A percentile compares a stretch with the other conserved stretches of the same genome.
phyloP scores from a whole-genome alignment of 2,797 vertebrate species.

The Amphiprion clarkii region DNA sequence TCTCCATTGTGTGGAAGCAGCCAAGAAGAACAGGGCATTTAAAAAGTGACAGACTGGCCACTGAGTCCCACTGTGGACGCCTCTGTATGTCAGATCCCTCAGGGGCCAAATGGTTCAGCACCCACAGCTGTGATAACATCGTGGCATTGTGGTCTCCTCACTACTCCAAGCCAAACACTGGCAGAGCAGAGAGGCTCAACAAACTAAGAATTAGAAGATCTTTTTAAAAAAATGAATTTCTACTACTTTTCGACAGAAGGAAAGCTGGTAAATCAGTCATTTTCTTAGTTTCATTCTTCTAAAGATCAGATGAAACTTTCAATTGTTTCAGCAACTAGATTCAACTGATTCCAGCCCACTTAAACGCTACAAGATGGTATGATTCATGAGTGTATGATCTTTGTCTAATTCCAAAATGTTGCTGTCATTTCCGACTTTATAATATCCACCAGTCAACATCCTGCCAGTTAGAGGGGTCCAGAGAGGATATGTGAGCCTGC shows the following conservation, averaged over 20 bases:
- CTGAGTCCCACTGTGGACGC: conserved; percentile 53
- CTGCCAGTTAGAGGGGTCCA: conserved; percentile 61
- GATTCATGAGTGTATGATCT: conserved; percentile 36
- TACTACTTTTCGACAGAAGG: background rate
- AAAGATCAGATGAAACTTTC: background rate
- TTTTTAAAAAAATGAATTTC: conserved; percentile 1
- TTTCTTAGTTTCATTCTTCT: background rate
- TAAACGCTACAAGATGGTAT: conserved; percentile 12
- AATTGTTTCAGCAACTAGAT: background rate
- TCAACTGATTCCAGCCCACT: background rate
- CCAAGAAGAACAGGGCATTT: conserved; percentile 61
- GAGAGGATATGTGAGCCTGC: conserved; percentile 62
- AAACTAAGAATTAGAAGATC: conserved; percentile 28
- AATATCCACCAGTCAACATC: conserved; percentile 67
- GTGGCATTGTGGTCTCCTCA: conserved; percentile 51
- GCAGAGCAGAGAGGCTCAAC: conserved; percentile 30
- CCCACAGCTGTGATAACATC: conserved; percentile 86
- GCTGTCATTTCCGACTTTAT: conserved; percentile 73
- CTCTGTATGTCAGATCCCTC: conserved; percentile 55
- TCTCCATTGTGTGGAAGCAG: conserved; percentile 57
- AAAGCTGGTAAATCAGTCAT: background rate
- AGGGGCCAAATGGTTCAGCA: conserved; percentile 81
- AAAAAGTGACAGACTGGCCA: conserved; percentile 50
- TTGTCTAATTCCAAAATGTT: conserved; percentile 63
- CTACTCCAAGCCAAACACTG: conserved; percentile 39